Conservation (phyloP, 1,140 invertebrate genomes). For the Helicorthomorpha holstii region DNA sequence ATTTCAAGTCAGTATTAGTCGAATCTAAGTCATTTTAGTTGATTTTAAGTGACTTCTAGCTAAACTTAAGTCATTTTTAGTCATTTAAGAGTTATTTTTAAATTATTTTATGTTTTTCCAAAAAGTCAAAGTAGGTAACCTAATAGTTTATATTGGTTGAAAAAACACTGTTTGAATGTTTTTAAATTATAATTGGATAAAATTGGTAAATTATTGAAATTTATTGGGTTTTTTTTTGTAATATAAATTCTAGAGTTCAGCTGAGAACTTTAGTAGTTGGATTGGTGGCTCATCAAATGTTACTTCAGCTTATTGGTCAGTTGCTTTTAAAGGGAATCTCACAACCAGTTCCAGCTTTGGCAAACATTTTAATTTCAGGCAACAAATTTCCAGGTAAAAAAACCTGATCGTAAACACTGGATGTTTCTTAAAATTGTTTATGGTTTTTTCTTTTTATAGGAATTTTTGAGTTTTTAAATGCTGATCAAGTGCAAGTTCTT, state of each 20-base stretch:
- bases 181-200: not conserved
- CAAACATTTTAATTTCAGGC: conserved; percentile 24
- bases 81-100: no score
- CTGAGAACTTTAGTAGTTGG: conserved; percentile 71
- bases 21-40: no score
- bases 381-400: not conserved
- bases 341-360: conserved; percentile 32
- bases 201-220: not conserved
- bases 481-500: conserved; percentile 42
- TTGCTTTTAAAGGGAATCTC: conserved; percentile 49
- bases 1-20: no score
- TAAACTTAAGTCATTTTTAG: no score
- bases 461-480: conserved; percentile 27
- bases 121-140: not conserved
- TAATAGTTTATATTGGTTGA: not conserved
- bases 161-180: not conserved
- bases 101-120: no score
- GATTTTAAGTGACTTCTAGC: no score
- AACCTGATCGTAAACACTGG: no score
- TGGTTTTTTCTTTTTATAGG: conserved; percentile 19
- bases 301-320: conserved; percentile 74
- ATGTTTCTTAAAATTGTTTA: not conserved
- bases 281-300: conserved; percentile 73
- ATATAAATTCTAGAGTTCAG: conserved; percentile 49
- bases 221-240: conserved; percentile 2